Evolutionary conservation across 2,797 vertebrate species (phyloP), one percentile per base, ranked within the genome.

Genomic region (Enteromius paludinosus): DNA sequence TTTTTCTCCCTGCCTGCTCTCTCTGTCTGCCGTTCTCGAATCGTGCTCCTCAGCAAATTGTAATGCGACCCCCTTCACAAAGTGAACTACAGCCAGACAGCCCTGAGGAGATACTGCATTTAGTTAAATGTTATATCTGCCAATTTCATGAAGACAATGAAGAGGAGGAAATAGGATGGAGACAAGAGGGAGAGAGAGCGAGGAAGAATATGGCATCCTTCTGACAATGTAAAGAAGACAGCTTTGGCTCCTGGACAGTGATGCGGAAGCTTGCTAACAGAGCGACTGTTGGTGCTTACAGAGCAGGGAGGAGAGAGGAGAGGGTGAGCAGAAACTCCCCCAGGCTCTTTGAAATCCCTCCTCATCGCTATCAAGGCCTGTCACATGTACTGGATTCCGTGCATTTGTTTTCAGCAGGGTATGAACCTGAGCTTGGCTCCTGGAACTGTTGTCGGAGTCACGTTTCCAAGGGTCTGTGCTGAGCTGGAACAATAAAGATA

Each of bases 61-160:
- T 94, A 93, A 94, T 93, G 88, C 91, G 92, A 92, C 91, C 93
- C 91, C 90, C 90, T 92, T 91, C 90, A 83, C 88, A 90, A 90
- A 93, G 92, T 80, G 77, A 82, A 78, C 74, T 52, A 65, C 61
- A 90, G 89, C 90, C 91, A 88, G 82, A 90, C 91, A 88, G 90
- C 85, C 94, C 93, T 35, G 90, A 93, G 93, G 93, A 94, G 92
- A 94, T 93, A 91, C 91, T 85, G 85, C 85, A 90, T 85, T 87
- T 95, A 94, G 94, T 94, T 94, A 94, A 95, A 95, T 94, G 93
- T 92, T 94, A 93, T 92, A 93, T 94, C 92, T 94, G 93, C 93
- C 94, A 94, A 93, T 94, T 94, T 94, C 90, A 92, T 88, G 66
- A 89, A 89, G 89, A 93, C 92, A 92, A 91, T 90, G 85, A 75